Base-by-base conservation (phyloP, 2,113 vertebrate species). In the Chaenocephalus aceratus region DNA sequence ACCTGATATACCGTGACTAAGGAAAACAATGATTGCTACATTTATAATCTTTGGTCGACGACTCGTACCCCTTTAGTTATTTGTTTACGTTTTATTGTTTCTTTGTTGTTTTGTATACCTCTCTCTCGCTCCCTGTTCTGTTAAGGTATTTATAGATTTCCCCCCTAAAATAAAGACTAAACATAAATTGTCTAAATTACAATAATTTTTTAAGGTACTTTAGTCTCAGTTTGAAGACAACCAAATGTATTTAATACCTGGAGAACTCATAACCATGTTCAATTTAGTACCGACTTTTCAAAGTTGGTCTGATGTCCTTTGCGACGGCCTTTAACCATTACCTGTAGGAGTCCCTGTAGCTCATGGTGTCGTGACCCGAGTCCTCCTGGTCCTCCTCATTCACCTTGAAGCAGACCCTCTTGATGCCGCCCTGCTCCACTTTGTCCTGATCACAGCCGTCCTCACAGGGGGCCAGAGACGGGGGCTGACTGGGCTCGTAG, bases 291-390 rank as follows among this genome's bases (percentile, higher is more conserved):
- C 52, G 49, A 58, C 49, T 52, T 48, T 14, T 11, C 1, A 44
- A 34, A 15, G 41, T 61, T 3, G 10, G 23, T 59, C 9, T 73
- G 23, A 30, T 52, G 48, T 48, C 10, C 10, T 11, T 44, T 21
- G 18, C 14, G 46, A 6, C 21, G 7, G 23, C 13, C 9, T 18
- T 75, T 11, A 26, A 49, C 0, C 13, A 16, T 65, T 72, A 99
- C 98, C 98, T 99, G 95, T 99, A 99, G 10, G 98, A 99, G 90
- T 99, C 98, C 23, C 98, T 96, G 93, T 97, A 99, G 93, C 98
- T 99, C 96, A 99, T 97, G 3, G 98, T 99, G 89, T 99, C 98
- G 0, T 99, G 98, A n/a, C 98, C 98, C 0, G 98, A 99, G 92
- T 99, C 98, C 87, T 99, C 98, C 92, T 99, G 98, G 67, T 99